Base-by-base conservation (phyloP, 2,797 vertebrate species). In the Clarias fuscus region DNA sequence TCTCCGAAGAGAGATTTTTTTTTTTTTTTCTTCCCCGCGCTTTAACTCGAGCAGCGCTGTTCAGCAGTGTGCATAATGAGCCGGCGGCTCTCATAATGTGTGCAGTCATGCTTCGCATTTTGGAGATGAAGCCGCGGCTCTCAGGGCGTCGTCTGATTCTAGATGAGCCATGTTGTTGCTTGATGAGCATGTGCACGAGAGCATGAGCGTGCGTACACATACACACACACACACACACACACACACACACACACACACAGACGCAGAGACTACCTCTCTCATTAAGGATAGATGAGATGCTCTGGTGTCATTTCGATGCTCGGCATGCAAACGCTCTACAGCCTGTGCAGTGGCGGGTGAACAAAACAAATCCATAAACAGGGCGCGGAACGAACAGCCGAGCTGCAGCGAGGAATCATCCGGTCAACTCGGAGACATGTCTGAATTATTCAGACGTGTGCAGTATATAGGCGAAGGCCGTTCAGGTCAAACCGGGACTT, bases 41-140 rank as follows among this genome's bases (percentile, higher is more conserved):
- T 33, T 64, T 27, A 5, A 17, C 18, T 37, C 8, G 18, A 61
- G 33, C 53, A 1, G 62, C 7, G 85, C 86, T 90, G 91, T 91
- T 90, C 91, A 91, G 93, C 91, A 89, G 90, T 76, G 86, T 88
- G 90, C 88, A 92, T 93, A 94, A 95, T 94, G 90, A 94, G 92
- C 89, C 82, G 17, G 92, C 91, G 92, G 93, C 87, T 83, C 22
- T 82, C 91, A 93, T 93, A 88, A 93, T 92, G 92, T 92, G 92
- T 89, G 90, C 90, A 93, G 89, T 92, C 91, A 92, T 91, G 92
- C 92, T 83, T 68, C 86, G 76, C 86, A 85, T 93, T 94, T 93
- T 91, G 91, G 93, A 93, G 88, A 92, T 48, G 84, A 89, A 86
- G 79, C 87, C 89, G 90, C 92, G 91, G 91, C 85, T 77, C 86